Conservation (phyloP, 2,888 invertebrate species). For the Ctena decussata region DNA sequence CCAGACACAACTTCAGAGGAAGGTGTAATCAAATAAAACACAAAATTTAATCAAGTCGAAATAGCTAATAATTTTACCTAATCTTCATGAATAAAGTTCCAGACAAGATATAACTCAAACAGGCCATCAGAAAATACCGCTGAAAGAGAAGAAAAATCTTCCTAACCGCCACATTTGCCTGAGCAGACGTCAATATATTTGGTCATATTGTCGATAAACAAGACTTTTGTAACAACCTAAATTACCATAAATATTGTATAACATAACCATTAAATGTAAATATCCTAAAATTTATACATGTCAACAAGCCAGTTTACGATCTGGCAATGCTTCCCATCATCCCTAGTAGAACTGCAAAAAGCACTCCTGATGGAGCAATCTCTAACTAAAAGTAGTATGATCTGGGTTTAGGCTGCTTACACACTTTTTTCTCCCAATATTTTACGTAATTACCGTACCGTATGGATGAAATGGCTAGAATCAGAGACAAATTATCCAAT, state of each 20-base stretch:
- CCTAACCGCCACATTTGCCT: not conserved
- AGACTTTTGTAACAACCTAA: no score
- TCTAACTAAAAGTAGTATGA: no score
- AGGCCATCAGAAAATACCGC: not conserved
- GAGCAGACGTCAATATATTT: not conserved
- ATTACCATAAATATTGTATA: no score
- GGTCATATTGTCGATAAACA: not conserved
- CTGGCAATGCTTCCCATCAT: no score
- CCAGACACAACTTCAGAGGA: not conserved
- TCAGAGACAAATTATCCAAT: not conserved
- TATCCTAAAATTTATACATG: no score
- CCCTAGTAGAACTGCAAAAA: no score
- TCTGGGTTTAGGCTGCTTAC: no score
- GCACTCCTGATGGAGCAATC: no score
- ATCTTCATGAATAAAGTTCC: not conserved
- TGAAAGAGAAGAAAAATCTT: not conserved
- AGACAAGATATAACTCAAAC: not conserved
- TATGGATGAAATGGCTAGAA: not conserved
- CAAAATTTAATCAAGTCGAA: not conserved
- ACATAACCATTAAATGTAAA: no score
- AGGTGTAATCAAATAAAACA: conserved; percentile 2
- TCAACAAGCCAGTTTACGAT: no score
- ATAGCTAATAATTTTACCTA: not conserved
- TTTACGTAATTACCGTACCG: no score
- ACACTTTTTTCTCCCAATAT: no score